These are phyloP conservation scores for Leptopilina boulardi DNA, from an alignment of 1,140 invertebrate genomes.

Conservation along the genomic window DNA sequence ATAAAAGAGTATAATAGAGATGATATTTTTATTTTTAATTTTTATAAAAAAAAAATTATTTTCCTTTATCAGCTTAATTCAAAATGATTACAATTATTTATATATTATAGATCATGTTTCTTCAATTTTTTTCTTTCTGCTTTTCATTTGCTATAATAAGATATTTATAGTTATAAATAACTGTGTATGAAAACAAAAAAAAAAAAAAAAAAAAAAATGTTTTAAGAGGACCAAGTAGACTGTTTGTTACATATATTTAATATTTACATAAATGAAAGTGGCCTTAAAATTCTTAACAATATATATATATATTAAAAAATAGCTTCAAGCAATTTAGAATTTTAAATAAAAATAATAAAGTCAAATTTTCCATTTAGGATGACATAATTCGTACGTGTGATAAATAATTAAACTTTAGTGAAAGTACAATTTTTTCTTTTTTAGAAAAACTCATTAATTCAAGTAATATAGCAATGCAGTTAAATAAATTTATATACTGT, in stretches of 20 bases:
- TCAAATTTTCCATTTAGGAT: constrained; percentile 1
- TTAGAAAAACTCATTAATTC: not conserved
- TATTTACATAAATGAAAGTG: not conserved
- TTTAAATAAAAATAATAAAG: not conserved
- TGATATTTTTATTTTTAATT: not conserved
- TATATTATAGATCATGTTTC: not conserved
- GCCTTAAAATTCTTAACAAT: not conserved
- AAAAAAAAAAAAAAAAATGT: not conserved
- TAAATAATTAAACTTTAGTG: not conserved
- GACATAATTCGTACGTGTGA: not conserved
- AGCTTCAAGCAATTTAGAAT: not conserved
- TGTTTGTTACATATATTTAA: not conserved
- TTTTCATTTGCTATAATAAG: not conserved
- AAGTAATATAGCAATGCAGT: not conserved
- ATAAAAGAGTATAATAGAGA: not conserved
- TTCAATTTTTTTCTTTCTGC: not conserved
- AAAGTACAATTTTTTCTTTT: not conserved
- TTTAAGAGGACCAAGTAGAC: constrained; percentile 5
- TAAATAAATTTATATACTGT: not conserved
- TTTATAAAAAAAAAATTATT: not conserved
- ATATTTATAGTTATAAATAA: not conserved
- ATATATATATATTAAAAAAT: not conserved
- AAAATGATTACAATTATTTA: not conserved
- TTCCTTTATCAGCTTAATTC: not conserved
- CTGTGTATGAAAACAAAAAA: constrained; percentile 3